Percentiles rank a stretch among this genome's conserved stretches.
Evolutionary conservation across 1,140 invertebrate species (phyloP).

Genomic region (Xylocopa sonorina): DNA sequence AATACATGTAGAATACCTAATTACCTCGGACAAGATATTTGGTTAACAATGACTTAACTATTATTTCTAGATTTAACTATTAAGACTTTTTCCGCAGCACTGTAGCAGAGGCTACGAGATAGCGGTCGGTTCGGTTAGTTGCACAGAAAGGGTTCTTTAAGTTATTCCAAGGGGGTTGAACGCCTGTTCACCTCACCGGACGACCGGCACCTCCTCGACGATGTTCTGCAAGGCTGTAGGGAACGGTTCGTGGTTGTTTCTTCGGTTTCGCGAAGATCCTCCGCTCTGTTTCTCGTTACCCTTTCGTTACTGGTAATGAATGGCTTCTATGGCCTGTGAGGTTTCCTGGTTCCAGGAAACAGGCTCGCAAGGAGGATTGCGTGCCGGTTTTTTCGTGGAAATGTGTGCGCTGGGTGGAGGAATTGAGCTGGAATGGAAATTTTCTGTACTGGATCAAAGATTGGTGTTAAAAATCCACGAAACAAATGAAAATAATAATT

Average conservation of each 20-base stretch:
- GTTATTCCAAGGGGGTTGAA: conserved; percentile 7
- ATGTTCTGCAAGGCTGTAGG: not conserved
- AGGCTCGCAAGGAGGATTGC: not conserved
- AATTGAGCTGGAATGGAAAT: not conserved
- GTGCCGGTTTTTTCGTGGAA: no score
- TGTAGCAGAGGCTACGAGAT: not conserved
- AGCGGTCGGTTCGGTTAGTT: not conserved
- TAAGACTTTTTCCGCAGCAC: no score
- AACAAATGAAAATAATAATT: no score
- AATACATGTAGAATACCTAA: no score
- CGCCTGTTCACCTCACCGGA: no score
- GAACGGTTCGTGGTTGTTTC: not conserved
- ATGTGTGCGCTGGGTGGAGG: not conserved
- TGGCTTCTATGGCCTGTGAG: not conserved
- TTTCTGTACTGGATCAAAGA: no score
- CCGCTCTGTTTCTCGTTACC: conserved; percentile 8
- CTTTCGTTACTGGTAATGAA: conserved; percentile 12
- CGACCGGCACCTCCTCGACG: not conserved
- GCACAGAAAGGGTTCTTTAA: not conserved
- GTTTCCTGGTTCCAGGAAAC: not conserved
- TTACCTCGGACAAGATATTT: no score
- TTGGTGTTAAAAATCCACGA: no score
- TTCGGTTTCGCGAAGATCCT: conserved; percentile 1
- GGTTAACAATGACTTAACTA: no score
- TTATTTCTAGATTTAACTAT: no score